Evolutionary conservation across 2,888 invertebrate species (phyloP).

Genomic region (Mesorhabditis sp.): DNA sequence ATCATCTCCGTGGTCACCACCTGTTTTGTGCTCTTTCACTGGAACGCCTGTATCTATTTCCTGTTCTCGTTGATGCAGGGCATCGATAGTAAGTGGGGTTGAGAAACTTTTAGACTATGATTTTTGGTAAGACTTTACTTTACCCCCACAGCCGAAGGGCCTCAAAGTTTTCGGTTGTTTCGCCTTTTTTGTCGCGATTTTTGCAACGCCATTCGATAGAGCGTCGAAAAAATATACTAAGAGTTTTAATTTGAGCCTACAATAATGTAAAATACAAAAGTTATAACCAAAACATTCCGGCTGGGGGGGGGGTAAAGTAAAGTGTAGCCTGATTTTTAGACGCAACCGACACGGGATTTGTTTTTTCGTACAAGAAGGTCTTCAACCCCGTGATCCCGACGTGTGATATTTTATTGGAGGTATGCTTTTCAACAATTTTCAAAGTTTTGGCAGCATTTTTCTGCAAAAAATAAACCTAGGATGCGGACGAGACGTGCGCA

Average conservation of each 20-base stretch:
- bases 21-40: slow-evolving; percentile 38
- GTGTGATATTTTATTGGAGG: slow-evolving; percentile 26
- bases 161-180: slow-evolving; percentile 12
- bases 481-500: background rate
- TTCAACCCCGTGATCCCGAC: slow-evolving; percentile 43
- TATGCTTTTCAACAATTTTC: too few relatives aligned
- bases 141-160: background rate
- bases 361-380: slow-evolving; percentile 46
- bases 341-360: slow-evolving; percentile 40
- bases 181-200: background rate
- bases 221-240: too few relatives aligned
- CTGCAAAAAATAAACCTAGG: background rate
- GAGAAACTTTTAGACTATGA: slow-evolving; percentile 10
- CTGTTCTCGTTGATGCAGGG: slow-evolving; percentile 46
- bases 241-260: too few relatives aligned
- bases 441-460: too few relatives aligned
- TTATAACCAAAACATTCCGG: too few relatives aligned
- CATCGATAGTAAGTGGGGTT: slow-evolving; percentile 16
- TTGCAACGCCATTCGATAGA: too few relatives aligned
- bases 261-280: too few relatives aligned
- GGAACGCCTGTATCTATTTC: slow-evolving; percentile 54
- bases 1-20: slow-evolving; percentile 18
- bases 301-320: too few relatives aligned
- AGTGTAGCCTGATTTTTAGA: slow-evolving; percentile 20
- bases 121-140: background rate